A percentile compares a stretch with the other conserved stretches of the same genome.
phyloP scores from a whole-genome alignment of 37 sponge, comb jelly and placozoan species.

The Hexactinellida sp. region DNA sequence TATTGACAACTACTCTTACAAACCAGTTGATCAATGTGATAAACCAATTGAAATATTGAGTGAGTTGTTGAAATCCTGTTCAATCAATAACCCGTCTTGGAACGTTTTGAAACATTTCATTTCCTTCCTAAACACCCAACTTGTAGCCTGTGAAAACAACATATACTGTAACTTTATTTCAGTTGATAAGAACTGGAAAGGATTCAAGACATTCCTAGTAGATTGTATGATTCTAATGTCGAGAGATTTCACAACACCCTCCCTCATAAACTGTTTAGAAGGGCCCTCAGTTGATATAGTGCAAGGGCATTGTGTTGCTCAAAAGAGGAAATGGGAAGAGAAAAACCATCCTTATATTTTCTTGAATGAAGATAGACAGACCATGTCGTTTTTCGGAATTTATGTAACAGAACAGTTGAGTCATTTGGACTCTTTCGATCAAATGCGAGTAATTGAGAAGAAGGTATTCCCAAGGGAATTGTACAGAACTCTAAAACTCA shows the following conservation, averaged over 20 bases:
- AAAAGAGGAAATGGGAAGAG: slow-evolving; percentile 9
- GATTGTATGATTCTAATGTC: slow-evolving; percentile 31
- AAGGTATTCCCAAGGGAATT: slow-evolving; percentile 25
- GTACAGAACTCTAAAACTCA: background rate
- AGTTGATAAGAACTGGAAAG: background rate
- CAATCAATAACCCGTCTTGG: slow-evolving; percentile 80
- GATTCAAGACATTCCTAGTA: slow-evolving; percentile 27
- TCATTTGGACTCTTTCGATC: background rate
- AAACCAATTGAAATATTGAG: too few relatives aligned
- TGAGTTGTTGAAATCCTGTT: too few relatives aligned
- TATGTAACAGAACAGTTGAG: background rate
- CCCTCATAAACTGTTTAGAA: background rate
- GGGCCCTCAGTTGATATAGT: background rate
- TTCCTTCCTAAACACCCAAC: slow-evolving; percentile 56
- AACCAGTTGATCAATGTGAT: background rate
- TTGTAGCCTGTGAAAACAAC: slow-evolving; percentile 49
- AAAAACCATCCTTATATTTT: slow-evolving; percentile 78
- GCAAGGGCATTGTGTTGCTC: background rate
- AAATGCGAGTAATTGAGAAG: slow-evolving; percentile 11
- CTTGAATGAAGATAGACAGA: slow-evolving; percentile 61
- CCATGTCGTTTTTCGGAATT: slow-evolving; percentile 80
- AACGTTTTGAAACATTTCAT: slow-evolving; percentile 67
- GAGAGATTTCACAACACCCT: slow-evolving; percentile 18
- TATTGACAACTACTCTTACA: background rate
- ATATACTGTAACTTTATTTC: slow-evolving; percentile 27